Percentiles rank a stretch among this genome's conserved stretches.
phyloP scores from a whole-genome alignment of 1,140 invertebrate genomes.

The Belonocnema kinseyi region DNA sequence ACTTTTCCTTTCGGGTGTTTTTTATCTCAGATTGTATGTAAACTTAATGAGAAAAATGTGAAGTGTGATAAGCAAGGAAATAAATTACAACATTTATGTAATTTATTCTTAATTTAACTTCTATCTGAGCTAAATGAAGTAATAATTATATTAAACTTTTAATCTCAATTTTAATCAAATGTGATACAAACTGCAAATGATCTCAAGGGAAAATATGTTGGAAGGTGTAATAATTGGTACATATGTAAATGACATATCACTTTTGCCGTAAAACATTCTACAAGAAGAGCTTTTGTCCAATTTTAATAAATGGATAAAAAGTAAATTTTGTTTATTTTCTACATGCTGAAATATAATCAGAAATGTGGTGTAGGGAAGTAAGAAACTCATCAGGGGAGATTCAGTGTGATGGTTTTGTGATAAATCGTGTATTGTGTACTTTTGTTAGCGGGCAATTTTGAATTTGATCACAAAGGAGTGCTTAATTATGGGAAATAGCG shows the following conservation, averaged over 20 bases:
- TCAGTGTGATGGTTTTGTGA: conserved; percentile 28
- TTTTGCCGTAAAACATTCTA: no score
- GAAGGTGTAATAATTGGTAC: no score
- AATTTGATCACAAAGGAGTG: conserved; percentile 33
- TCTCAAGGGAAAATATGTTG: no score
- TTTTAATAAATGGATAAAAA: no score
- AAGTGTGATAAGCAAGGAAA: not conserved
- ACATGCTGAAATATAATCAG: not conserved
- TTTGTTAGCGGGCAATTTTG: conserved; percentile 24
- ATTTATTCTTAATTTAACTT: not conserved
- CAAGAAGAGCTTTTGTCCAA: no score
- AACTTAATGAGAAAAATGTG: not conserved
- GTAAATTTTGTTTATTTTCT: no score
- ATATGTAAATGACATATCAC: no score
- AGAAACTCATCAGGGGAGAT: not conserved
- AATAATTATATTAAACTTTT: no score
- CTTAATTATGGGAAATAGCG: conserved; percentile 78
- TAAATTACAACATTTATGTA: not conserved
- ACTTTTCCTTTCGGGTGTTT: not conserved
- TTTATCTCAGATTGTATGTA: not conserved
- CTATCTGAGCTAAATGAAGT: no score
- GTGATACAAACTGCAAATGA: no score
- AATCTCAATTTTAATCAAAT: no score
- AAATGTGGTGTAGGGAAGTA: not conserved
- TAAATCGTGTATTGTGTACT: conserved; percentile 3